These are phyloP conservation scores for Nettapus auritus DNA, from an alignment of 2,113 vertebrate genomes.

Conservation along the genomic window DNA sequence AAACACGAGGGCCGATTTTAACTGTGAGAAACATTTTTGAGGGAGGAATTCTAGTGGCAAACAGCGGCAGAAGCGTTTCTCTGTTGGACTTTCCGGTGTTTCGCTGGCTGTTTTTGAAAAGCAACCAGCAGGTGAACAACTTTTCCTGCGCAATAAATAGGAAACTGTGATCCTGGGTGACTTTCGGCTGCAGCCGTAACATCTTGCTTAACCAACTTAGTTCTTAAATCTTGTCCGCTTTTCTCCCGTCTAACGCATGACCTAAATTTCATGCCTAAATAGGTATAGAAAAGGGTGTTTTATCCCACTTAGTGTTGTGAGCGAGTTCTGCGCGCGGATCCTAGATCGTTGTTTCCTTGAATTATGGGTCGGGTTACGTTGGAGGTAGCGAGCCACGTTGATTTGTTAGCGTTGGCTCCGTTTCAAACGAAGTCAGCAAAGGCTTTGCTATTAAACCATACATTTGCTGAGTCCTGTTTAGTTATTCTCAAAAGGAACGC, in stretches of 20 bases:
- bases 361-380: neutral
- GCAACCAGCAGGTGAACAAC: neutral
- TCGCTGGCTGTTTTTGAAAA: neutral
- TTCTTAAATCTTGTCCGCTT: neutral
- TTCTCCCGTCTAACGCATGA: neutral
- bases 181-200: neutral
- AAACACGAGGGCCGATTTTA: neutral
- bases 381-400: slow-evolving; percentile 52
- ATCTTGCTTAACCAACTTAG: neutral
- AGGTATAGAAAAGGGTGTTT: neutral
- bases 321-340: neutral
- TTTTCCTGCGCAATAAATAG: neutral
- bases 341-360: neutral
- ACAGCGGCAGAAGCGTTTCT: neutral
- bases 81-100: neutral
- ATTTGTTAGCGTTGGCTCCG: slow-evolving; percentile 82
- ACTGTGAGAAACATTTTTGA: neutral
- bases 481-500: slow-evolving; percentile 54
- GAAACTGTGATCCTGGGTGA: neutral
- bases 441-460: slow-evolving; percentile 71
- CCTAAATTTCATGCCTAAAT: neutral
- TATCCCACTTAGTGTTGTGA: neutral
- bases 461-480: slow-evolving; percentile 61
- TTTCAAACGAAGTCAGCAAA: slow-evolving; percentile 87
- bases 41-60: neutral